phyloP scores from a whole-genome alignment of 1,140 invertebrate genomes.

The Trichogramma pretiosum region DNA sequence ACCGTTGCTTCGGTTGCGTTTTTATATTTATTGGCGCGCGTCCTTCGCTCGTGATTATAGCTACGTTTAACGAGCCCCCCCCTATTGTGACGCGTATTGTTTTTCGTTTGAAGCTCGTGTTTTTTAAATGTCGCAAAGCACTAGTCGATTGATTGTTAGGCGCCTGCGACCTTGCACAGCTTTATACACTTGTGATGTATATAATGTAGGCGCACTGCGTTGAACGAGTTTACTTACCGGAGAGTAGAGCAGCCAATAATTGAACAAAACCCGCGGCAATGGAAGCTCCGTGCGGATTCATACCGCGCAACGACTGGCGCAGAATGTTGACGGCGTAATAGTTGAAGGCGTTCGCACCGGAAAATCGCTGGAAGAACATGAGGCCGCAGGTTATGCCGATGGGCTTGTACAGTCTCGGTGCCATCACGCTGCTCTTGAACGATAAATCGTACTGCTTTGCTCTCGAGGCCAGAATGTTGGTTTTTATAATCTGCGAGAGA shows the following conservation, averaged over 20 bases:
- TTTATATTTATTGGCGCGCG: no score
- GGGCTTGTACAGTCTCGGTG: slow-evolving; percentile 54
- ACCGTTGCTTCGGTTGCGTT: no score
- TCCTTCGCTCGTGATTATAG: no score
- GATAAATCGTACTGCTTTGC: slow-evolving; percentile 41
- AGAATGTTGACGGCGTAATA: slow-evolving; percentile 77
- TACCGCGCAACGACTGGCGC: slow-evolving; percentile 63
- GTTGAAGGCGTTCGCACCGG: slow-evolving; percentile 72
- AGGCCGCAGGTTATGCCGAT: slow-evolving; percentile 71
- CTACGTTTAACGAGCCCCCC: no score
- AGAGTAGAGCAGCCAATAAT: slow-evolving; percentile 65
- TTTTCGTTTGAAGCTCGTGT: no score
- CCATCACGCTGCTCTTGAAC: slow-evolving; percentile 46
- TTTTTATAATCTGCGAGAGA: slow-evolving; percentile 37
- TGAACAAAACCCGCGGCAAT: slow-evolving; percentile 72
- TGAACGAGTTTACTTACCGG: slow-evolving; percentile 38
- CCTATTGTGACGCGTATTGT: no score
- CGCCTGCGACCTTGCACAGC: no score
- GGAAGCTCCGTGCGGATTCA: slow-evolving; percentile 73
- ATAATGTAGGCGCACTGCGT: no score
- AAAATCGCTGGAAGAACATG: slow-evolving; percentile 79
- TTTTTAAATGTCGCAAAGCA: no score
- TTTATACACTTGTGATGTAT: no score
- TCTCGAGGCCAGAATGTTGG: slow-evolving; percentile 40
- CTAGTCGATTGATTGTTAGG: no score